A percentile compares a stretch with the other conserved stretches of the same genome.
Conservation (phyloP, 2,888 invertebrate species). For the Gari tellinella region DNA sequence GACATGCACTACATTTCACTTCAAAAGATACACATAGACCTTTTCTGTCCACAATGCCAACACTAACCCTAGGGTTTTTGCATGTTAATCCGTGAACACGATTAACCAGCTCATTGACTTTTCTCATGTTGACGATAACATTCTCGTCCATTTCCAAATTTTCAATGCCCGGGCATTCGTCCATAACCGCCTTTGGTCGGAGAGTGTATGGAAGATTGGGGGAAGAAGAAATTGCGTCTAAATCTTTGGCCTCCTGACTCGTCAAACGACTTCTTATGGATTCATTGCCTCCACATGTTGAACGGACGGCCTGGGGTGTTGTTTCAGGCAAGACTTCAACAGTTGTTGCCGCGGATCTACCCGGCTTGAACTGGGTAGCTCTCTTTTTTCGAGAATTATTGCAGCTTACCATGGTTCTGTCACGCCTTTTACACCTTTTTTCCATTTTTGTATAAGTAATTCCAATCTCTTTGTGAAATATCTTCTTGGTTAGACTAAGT, state of each 20-base stretch:
- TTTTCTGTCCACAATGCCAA: too few relatives aligned
- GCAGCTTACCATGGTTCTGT: neutral
- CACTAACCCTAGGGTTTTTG: too few relatives aligned
- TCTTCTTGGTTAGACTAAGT: too few relatives aligned
- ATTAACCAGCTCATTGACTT: neutral
- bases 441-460: neutral
- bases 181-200: neutral
- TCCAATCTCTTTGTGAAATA: constrained; percentile 2
- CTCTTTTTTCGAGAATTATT: neutral
- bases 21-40: too few relatives aligned
- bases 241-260: neutral
- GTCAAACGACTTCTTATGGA: neutral
- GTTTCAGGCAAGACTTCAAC: too few relatives aligned
- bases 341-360: neutral
- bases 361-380: constrained; percentile 1
- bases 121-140: neutral
- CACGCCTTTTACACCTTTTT: neutral
- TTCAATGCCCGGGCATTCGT: too few relatives aligned
- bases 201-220: neutral
- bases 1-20: too few relatives aligned
- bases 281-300: neutral
- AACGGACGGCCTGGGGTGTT: neutral
- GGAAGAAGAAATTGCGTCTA: too few relatives aligned
- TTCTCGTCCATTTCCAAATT: too few relatives aligned
- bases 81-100: constrained; percentile 7